A percentile compares a stretch with the other conserved stretches of the same genome.
These are phyloP conservation scores for Drosophila ironensis DNA, from an alignment of 1,140 invertebrate genomes.

Conservation along the genomic window DNA sequence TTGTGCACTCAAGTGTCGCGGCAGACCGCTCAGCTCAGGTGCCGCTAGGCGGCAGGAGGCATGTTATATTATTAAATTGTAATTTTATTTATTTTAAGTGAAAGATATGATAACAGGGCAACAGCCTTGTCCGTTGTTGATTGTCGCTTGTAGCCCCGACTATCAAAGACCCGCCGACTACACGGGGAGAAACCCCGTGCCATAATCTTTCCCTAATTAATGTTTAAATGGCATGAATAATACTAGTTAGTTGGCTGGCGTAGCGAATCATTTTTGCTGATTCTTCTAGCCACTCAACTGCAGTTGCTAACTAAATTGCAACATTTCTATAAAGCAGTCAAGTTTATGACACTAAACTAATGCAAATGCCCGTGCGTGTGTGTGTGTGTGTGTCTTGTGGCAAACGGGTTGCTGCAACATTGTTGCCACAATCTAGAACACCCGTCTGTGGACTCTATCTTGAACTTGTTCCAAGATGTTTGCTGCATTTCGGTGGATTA, in stretches of 20 bases:
- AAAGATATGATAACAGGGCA: slow-evolving; percentile 71
- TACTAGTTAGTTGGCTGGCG: not conserved
- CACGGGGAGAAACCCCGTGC: not conserved
- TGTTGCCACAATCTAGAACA: slow-evolving; percentile 70
- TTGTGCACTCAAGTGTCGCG: slow-evolving; percentile 60
- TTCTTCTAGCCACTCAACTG: slow-evolving; percentile 7
- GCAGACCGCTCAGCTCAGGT: slow-evolving; percentile 1
- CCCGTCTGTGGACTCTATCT: slow-evolving; percentile 33
- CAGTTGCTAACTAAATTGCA: slow-evolving; percentile 54
- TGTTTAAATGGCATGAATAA: too few species aligned
- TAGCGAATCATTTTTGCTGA: not conserved
- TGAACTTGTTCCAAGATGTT: slow-evolving; percentile 46
- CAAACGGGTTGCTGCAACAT: slow-evolving; percentile 64
- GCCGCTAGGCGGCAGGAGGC: not conserved
- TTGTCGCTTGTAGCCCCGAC: slow-evolving; percentile 31
- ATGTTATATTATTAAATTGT: slow-evolving; percentile 76
- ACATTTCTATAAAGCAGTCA: slow-evolving; percentile 63
- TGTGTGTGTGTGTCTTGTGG: slow-evolving; percentile 11
- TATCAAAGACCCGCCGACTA: slow-evolving; percentile 58
- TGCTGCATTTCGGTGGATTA: slow-evolving; percentile 18
- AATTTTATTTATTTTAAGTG: slow-evolving; percentile 80
- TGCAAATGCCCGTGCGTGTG: slow-evolving; percentile 54
- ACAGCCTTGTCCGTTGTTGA: slow-evolving; percentile 35
- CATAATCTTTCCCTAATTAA: too few species aligned
- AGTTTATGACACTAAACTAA: slow-evolving; percentile 68